Conservation (phyloP, 2,888 invertebrate species). For the Balanococcus diminutus region DNA sequence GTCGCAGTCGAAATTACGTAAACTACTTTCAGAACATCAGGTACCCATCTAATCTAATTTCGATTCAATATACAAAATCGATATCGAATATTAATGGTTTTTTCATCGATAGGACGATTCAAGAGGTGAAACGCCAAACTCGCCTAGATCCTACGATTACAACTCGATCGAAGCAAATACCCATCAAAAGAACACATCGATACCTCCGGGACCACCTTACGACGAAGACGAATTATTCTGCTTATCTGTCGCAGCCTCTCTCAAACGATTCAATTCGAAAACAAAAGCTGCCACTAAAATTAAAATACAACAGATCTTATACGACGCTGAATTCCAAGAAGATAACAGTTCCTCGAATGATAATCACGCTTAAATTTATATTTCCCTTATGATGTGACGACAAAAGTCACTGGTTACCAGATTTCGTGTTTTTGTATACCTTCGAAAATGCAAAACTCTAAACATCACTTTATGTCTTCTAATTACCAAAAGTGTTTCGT, state of each 20-base stretch:
- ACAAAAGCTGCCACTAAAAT: conserved; percentile 55
- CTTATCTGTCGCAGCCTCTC: conserved; percentile 50
- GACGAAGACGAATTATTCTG: conserved; percentile 55
- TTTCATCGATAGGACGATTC: conserved; percentile 45
- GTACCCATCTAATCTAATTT: neutral
- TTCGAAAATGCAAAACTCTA: neutral
- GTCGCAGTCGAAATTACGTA: conserved; percentile 51
- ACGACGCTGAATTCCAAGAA: conserved; percentile 54
- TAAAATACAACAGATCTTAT: conserved; percentile 56
- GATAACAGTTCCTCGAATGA: conserved; percentile 43
- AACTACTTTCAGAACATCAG: conserved; percentile 52
- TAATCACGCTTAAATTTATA: neutral
- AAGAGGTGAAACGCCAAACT: conserved; percentile 50
- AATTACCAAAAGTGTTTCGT: conserved; percentile 6
- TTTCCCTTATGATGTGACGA: neutral
- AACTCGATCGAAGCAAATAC: conserved; percentile 15
- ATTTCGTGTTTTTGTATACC: neutral
- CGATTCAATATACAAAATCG: neutral
- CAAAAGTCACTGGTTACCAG: conserved; percentile 33
- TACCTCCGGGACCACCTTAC: neutral
- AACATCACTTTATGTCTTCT: neutral
- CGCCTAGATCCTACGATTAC: conserved; percentile 48
- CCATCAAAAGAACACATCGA: neutral
- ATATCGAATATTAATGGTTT: neutral
- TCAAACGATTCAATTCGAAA: conserved; percentile 54